Evolutionary conservation across 2,888 invertebrate species (phyloP).

Genomic region (Acanthosepion pharaonis): DNA sequence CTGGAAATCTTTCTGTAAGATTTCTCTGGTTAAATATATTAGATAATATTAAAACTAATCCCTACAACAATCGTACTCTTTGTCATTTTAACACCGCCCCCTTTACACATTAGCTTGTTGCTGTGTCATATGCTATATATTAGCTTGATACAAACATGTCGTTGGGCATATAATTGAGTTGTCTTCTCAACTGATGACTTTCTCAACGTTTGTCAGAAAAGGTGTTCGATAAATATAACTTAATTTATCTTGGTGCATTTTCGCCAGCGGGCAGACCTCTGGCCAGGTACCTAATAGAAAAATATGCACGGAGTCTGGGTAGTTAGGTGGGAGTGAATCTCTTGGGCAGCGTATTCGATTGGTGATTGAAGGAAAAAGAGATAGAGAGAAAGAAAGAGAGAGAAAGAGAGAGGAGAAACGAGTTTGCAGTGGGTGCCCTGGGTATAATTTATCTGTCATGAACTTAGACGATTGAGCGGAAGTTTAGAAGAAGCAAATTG

Average conservation of each 20-base stretch:
- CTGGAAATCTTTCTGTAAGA: no score
- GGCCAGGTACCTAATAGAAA: background rate
- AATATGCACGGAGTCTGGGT: background rate
- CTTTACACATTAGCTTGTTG: background rate
- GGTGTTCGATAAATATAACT: background rate
- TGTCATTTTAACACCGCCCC: background rate
- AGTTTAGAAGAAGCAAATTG: background rate
- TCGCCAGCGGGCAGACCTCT: background rate
- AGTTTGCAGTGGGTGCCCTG: background rate
- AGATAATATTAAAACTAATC: no score
- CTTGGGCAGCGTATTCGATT: background rate
- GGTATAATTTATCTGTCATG: background rate
- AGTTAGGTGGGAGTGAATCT: background rate
- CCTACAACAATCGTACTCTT: no score
- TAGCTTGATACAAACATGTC: background rate
- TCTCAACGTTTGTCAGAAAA: background rate
- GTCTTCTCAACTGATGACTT: background rate
- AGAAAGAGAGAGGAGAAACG: background rate
- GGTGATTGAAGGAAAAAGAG: background rate
- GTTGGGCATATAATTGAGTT: background rate
- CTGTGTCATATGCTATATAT: background rate
- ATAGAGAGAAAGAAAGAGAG: background rate
- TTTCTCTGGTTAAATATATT: no score
- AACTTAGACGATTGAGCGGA: no score
- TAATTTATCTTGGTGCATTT: background rate